These are phyloP conservation scores for Bradypodion pumilum DNA, from an alignment of 2,797 vertebrate species.

Conservation along the genomic window DNA sequence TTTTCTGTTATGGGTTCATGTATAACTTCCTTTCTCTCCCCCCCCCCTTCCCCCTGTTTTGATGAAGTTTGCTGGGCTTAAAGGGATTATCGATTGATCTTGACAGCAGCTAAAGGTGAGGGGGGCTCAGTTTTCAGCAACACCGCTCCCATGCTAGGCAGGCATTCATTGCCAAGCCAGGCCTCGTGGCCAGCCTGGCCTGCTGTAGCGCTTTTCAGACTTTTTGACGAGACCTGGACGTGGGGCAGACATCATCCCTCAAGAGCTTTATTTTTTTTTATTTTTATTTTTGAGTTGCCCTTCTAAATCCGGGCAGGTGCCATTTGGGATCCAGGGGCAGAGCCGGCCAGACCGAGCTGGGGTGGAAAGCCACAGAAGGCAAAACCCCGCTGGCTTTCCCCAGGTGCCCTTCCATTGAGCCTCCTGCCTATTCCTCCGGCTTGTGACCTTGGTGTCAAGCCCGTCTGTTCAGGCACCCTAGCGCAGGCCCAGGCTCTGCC, in stretches of 20 bases:
- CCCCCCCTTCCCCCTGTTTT: slow-evolving; percentile 63
- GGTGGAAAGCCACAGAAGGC: slow-evolving; percentile 50
- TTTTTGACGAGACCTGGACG: neutral
- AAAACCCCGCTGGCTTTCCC: slow-evolving; percentile 53
- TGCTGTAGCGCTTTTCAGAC: neutral
- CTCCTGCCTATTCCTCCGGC: slow-evolving; percentile 42
- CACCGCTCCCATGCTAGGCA: slow-evolving; percentile 69
- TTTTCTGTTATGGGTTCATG: slow-evolving; percentile 78
- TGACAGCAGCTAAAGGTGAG: slow-evolving; percentile 84
- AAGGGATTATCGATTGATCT: slow-evolving; percentile 82
- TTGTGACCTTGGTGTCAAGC: slow-evolving; percentile 51
- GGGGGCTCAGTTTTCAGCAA: slow-evolving; percentile 85
- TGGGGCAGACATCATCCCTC: slow-evolving; percentile 44
- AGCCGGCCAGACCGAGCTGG: slow-evolving; percentile 37
- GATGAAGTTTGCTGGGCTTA: slow-evolving; percentile 89
- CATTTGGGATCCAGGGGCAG: slow-evolving; percentile 50
- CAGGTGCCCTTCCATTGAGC: slow-evolving; percentile 41
- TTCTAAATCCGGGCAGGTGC: slow-evolving; percentile 45
- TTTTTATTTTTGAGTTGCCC: slow-evolving; percentile 53
- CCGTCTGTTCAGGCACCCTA: slow-evolving; percentile 41
- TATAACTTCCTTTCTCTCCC: slow-evolving; percentile 70
- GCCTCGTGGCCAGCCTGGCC: neutral
- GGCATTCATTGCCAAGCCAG: no score
- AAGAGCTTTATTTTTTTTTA: slow-evolving; percentile 2
- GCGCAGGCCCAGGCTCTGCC: slow-evolving; percentile 59